phyloP scores from a whole-genome alignment of 2,113 vertebrate genomes.

The Calonectris borealis region DNA sequence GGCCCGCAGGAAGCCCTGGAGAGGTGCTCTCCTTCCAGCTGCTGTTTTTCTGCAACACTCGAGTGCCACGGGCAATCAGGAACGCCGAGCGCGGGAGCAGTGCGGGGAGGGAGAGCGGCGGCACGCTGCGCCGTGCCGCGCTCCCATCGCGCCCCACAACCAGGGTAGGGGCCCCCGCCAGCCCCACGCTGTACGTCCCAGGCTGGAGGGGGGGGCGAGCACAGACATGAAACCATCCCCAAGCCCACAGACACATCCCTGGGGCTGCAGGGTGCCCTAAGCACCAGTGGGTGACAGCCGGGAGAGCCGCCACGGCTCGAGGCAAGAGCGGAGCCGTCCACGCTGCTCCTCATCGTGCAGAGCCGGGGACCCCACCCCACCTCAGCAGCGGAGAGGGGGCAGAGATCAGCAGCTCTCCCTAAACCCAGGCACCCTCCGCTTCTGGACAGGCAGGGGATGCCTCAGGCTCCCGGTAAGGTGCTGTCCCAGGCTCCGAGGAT shows the following conservation, averaged over 20 bases:
- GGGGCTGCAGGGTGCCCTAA: neutral
- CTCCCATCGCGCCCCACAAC: neutral
- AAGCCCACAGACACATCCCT: neutral
- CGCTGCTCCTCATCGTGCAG: accelerated
- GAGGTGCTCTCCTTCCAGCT: constrained; percentile 49
- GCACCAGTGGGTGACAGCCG: neutral
- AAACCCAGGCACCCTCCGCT: accelerated
- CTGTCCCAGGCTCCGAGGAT: neutral
- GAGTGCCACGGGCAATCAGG: constrained; percentile 32
- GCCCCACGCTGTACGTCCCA: accelerated
- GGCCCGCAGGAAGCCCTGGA: constrained; percentile 33
- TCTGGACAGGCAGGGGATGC: too few species aligned
- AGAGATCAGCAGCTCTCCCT: neutral
- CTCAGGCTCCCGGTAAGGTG: accelerated
- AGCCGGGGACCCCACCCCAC: neutral
- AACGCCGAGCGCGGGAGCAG: neutral
- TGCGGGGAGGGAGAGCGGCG: neutral
- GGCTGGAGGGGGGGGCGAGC: too few species aligned
- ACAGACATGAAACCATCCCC: neutral
- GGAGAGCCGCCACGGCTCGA: neutral
- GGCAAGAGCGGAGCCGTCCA: accelerated
- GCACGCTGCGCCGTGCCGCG: neutral
- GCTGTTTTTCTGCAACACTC: constrained; percentile 26
- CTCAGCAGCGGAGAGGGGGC: accelerated
- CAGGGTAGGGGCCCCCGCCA: accelerated